A percentile compares a stretch with the other conserved stretches of the same genome.
These are phyloP conservation scores for Zingel zingel DNA, from an alignment of 2,113 vertebrate species.

Conservation along the genomic window DNA sequence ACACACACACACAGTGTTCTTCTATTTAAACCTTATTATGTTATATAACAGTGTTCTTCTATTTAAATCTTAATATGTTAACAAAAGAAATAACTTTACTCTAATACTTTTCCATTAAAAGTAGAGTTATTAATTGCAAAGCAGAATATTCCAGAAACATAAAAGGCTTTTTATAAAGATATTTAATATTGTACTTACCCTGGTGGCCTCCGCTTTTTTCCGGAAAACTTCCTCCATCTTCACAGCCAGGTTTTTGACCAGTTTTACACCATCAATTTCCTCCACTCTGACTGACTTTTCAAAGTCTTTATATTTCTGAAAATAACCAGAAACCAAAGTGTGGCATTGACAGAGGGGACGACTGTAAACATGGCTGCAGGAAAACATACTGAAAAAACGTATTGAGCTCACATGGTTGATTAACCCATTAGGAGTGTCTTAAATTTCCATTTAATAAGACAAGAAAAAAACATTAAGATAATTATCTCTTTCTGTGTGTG, in stretches of 20 bases:
- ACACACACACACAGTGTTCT: too few relatives aligned
- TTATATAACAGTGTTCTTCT: neutral
- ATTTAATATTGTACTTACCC: conserved; percentile 83
- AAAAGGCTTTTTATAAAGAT: neutral
- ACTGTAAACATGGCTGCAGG: neutral
- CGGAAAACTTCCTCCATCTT: conserved; percentile 98
- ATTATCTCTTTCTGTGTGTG: conserved; percentile 9
- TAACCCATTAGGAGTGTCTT: neutral
- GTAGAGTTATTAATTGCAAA: neutral
- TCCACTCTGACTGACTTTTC: conserved; percentile 94
- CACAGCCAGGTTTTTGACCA: conserved; percentile 95
- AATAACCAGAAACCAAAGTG: conserved; percentile 22
- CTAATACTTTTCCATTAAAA: neutral
- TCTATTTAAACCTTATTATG: neutral
- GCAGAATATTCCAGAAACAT: neutral
- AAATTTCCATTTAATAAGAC: conserved; percentile 4
- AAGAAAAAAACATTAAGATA: conserved; percentile 10
- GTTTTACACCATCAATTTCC: conserved; percentile 95
- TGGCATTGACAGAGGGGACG: neutral
- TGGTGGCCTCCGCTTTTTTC: conserved; percentile 93
- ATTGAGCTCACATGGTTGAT: neutral
- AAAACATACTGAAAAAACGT: neutral
- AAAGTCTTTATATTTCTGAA: conserved; percentile 96
- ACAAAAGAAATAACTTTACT: neutral
- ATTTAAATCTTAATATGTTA: neutral